phyloP scores from a whole-genome alignment of 2,797 vertebrate species.

The Anguilla pacifica region DNA sequence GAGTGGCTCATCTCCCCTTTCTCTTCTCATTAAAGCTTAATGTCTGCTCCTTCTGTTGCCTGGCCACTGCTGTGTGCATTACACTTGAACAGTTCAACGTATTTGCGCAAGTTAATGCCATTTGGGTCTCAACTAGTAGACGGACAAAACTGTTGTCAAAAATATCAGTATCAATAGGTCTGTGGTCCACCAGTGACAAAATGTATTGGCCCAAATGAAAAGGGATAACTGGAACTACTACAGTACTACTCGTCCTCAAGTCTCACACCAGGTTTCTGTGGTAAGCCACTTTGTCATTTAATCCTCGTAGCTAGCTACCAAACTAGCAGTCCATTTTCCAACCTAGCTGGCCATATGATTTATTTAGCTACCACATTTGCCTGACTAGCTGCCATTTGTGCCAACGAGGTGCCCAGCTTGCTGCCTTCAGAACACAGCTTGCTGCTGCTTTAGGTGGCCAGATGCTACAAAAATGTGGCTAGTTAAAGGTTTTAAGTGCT shows the following conservation, averaged over 20 bases:
- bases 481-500: too few species aligned
- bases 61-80: constrained; percentile 43
- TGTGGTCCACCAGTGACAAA: background rate
- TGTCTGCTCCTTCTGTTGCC: constrained; percentile 48
- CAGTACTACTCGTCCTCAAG: background rate
- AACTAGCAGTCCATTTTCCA: too few species aligned
- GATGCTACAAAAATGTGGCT: too few species aligned
- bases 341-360: too few species aligned
- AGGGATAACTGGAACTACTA: background rate
- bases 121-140: constrained; percentile 22
- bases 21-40: constrained; percentile 56
- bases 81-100: constrained; percentile 38
- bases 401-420: too few species aligned
- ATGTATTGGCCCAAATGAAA: constrained; percentile 3
- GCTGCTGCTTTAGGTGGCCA: too few species aligned
- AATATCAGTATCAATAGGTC: constrained; percentile 41
- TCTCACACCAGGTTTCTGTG: too few species aligned
- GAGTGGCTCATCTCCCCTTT: constrained; percentile 41
- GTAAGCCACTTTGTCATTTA: too few species aligned
- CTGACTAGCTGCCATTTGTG: too few species aligned
- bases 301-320: too few species aligned
- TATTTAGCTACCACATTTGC: too few species aligned
- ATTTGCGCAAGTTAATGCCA: constrained; percentile 37
- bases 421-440: too few species aligned
- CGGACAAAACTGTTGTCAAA: constrained; percentile 32